Base-by-base conservation (phyloP, 1,140 invertebrate species). In the Brachionus rotundiformis region DNA sequence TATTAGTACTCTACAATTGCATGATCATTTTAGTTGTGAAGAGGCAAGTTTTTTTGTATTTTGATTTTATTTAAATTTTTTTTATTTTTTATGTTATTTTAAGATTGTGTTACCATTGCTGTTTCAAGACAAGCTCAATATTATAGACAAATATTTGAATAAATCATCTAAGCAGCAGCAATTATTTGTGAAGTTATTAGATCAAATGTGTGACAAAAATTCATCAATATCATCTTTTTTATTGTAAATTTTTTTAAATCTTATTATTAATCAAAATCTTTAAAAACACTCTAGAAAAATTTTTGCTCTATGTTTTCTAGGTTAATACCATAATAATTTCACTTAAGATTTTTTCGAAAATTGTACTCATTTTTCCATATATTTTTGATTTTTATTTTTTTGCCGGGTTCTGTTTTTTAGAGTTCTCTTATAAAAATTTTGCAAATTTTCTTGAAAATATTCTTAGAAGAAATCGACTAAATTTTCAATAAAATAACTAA, bases 101-200 rank as follows among this genome's bases (percentile, higher is more conserved):
- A 63, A 86, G 86, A 85, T 93, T 83, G 83, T 93, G 3, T 87
- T 93, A 83, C 92, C 92, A 16, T 86, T 94, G 19, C 88, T 93
- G 83, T 86, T 93, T 11, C 92, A 93, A 89, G 92, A 93, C 84
- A 92, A 92, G 85, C 84, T 91, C 27, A 90, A 89, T 83, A 84
- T 92, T 29, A 90, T 91, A 49, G 91, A 93, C 86, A 90, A 91
- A 80, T 92, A 92, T 87, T 85, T 93, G 73, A 84, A 84, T 44
- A 88, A 89, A 47, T 90, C 90, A 83, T 89, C 89, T n/a, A 83
- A 89, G 7, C 89, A 91, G 77, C 92, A 92, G 83, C 84, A 85
- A 59, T 86, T 87, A 10, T 86, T 92, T 8, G 87, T 93, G 0
- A 85, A 86, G 44, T 91, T 91, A 84, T 86, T 93, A 16, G 92